Evolutionary conservation across 1,140 invertebrate genomes (phyloP).

Genomic region (Lamellibrachia luymesi): DNA sequence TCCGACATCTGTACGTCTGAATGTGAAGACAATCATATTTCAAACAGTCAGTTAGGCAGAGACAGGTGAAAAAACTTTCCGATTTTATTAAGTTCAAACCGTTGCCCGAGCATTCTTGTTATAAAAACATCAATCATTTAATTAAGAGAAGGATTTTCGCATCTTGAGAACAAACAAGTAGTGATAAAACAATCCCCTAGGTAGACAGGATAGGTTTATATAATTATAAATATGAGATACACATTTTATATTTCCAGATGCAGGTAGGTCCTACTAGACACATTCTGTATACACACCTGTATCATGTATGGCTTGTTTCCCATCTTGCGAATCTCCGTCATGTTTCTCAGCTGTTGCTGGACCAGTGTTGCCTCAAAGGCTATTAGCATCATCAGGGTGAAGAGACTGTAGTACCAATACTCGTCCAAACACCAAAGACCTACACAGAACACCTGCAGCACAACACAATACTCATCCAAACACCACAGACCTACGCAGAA

Average conservation of each 20-base stretch:
- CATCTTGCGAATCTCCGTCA: conserved; percentile 99
- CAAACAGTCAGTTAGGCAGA: background rate
- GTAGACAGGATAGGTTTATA: no score
- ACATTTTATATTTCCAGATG: no score
- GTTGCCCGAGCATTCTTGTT: background rate
- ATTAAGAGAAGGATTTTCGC: no score
- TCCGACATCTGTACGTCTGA: conserved; percentile 86
- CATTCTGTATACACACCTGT: conserved; percentile 60
- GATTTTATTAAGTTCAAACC: background rate
- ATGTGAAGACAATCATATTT: conserved; percentile 29
- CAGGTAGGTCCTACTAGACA: background rate
- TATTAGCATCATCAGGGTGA: conserved; percentile 95
- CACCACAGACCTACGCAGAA: conserved; percentile 99
- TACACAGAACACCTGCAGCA: conserved; percentile 82
- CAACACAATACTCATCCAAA: conserved; percentile 74
- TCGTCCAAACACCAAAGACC: conserved; percentile 97
- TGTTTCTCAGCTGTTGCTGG: conserved; percentile 95
- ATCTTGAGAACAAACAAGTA: no score
- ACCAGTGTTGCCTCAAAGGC: conserved; percentile 98
- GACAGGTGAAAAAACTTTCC: background rate
- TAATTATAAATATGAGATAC: no score
- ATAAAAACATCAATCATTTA: no score
- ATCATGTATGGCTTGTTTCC: conserved; percentile 94
- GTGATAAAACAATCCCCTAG: no score
- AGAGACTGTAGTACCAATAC: conserved; percentile 86